Conservation (phyloP, 2,888 invertebrate species). For the Megalurothrips usitatus region DNA sequence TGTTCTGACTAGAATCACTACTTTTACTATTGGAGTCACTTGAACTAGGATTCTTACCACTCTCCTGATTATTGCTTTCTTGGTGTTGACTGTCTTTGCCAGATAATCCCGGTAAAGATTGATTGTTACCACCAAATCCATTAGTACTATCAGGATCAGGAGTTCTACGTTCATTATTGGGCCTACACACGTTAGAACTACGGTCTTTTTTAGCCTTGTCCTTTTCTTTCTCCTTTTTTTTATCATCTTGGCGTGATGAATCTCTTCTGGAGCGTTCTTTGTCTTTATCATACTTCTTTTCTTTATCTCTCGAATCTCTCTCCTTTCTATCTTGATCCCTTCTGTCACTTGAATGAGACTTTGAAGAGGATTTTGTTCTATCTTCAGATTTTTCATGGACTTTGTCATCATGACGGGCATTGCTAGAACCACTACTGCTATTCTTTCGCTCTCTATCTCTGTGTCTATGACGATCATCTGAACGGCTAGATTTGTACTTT, state of each 20-base stretch:
- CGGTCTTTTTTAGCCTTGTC: background rate
- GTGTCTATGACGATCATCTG: background rate
- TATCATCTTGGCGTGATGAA: background rate
- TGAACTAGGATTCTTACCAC: background rate
- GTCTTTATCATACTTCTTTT: conserved; percentile 28
- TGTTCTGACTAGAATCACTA: conserved; percentile 7
- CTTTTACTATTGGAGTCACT: conserved; percentile 10
- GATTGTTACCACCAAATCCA: background rate
- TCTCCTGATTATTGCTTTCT: background rate
- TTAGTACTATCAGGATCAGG: conserved; percentile 9
- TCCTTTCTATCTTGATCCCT: background rate
- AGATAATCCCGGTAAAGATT: background rate
- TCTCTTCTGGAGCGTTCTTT: conserved; percentile 31
- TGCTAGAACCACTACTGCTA: background rate
- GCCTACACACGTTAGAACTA: background rate
- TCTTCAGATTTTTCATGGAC: background rate
- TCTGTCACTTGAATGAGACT: background rate
- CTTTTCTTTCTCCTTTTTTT: background rate
- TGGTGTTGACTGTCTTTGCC: background rate
- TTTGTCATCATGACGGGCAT: background rate
- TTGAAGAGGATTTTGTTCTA: background rate
- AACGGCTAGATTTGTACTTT: background rate
- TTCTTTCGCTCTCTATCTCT: background rate
- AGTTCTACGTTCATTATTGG: background rate
- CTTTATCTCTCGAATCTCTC: background rate